phyloP scores from a whole-genome alignment of 1,140 invertebrate species.

The Drosophila athabasca region DNA sequence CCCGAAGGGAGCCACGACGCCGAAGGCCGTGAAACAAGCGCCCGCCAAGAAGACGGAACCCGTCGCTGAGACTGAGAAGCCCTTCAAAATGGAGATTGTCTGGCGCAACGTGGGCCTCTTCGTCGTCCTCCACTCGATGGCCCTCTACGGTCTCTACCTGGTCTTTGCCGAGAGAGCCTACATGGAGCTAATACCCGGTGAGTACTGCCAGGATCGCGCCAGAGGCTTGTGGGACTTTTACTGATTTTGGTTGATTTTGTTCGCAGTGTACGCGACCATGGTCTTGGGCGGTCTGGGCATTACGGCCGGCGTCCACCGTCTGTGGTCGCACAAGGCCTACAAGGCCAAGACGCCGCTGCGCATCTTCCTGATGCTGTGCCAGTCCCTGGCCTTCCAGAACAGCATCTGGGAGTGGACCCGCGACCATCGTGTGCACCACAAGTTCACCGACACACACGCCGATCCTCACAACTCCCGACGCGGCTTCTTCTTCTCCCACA shows the following conservation, averaged over 20 bases:
- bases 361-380: conserved; percentile 85
- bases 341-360: conserved; percentile 90
- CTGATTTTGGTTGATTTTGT: background rate
- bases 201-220: conserved; percentile 62
- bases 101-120: conserved; percentile 91
- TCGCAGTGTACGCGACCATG: conserved; percentile 58
- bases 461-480: conserved; percentile 88
- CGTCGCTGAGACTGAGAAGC: conserved; percentile 32
- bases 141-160: conserved; percentile 88
- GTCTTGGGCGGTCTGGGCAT: conserved; percentile 86
- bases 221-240: background rate
- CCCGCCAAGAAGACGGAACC: conserved; percentile 31
- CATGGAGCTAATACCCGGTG: conserved; percentile 86
- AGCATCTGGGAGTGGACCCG: conserved; percentile 85
- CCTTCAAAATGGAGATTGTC: conserved; percentile 85
- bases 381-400: conserved; percentile 85
- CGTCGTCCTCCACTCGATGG: conserved; percentile 87
- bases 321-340: conserved; percentile 93
- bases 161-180: conserved; percentile 86
- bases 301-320: conserved; percentile 92
- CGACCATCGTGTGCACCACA: conserved; percentile 88
- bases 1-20: conserved; percentile 27
- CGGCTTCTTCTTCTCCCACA: conserved; percentile 88
- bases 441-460: conserved; percentile 88
- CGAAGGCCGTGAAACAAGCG: conserved; percentile 15